A percentile compares a stretch with the other conserved stretches of the same genome.
These are phyloP conservation scores for Muraenolepis orangiensis DNA, from an alignment of 2,797 vertebrate species.

Conservation along the genomic window DNA sequence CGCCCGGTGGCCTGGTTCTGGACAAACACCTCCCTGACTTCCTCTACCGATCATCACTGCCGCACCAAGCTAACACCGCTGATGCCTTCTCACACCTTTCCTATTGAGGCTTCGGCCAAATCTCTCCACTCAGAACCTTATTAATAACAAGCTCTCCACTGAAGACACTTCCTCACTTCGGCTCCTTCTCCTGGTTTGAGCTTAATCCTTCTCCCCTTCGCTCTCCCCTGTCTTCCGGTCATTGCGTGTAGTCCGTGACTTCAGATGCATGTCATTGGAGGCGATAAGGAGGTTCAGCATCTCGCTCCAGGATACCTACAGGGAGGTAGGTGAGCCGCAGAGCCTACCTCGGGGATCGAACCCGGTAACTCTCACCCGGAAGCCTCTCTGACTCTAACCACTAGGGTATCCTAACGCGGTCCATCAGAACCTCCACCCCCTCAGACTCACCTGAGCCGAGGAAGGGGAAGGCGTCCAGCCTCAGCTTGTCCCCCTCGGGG, in stretches of 20 bases:
- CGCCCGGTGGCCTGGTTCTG: background rate
- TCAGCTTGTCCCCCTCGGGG: conserved; percentile 84
- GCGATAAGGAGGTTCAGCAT: background rate
- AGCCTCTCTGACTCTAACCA: background rate
- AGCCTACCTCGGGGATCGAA: background rate
- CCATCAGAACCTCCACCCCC: background rate
- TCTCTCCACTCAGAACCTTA: background rate
- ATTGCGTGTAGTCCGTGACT: background rate
- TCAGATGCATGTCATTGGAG: background rate
- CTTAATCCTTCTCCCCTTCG: background rate
- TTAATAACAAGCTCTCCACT: background rate
- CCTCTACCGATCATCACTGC: conserved; percentile 69
- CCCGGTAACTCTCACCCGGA: background rate
- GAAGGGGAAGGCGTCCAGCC: conserved; percentile 85
- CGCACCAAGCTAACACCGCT: too few relatives aligned
- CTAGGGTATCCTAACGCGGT: too few relatives aligned
- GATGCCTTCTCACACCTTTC: background rate
- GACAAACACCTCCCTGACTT: conserved; percentile 37
- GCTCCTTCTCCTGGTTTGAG: background rate
- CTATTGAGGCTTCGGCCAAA: background rate
- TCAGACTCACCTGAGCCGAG: conserved; percentile 80
- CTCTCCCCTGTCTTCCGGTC: background rate
- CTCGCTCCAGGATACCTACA: background rate
- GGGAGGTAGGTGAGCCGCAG: too few relatives aligned
- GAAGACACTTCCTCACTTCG: background rate